Percentiles rank a stretch among this genome's conserved stretches.
Conservation (phyloP, 2,797 vertebrate species). For the Sparus aurata region DNA sequence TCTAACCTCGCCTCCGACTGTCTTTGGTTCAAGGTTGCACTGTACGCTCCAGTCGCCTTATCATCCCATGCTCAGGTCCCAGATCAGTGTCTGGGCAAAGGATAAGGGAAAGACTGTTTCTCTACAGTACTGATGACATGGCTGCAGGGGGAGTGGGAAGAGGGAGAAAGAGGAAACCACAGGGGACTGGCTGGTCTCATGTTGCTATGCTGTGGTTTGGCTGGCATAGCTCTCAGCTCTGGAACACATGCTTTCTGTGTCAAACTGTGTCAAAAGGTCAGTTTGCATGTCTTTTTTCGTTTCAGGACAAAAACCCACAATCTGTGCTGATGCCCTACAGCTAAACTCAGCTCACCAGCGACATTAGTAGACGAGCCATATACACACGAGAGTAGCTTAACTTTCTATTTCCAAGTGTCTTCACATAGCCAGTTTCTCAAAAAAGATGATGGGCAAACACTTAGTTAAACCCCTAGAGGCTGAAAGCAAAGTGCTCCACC, state of each 20-base stretch:
- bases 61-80: conserved; percentile 52
- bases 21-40: conserved; percentile 18
- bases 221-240: not conserved
- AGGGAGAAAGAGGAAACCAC: conserved; percentile 16
- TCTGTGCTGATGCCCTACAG: conserved; percentile 7
- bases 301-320: conserved; percentile 14
- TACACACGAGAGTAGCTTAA: conserved; percentile 30
- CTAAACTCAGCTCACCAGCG: not conserved
- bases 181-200: conserved; percentile 16
- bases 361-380: conserved; percentile 6
- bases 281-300: conserved; percentile 36
- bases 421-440: conserved; percentile 18
- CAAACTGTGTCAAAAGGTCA: conserved; percentile 33
- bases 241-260: conserved; percentile 25
- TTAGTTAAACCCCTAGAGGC: conserved; percentile 24
- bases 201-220: conserved; percentile 21
- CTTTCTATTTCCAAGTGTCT: conserved; percentile 39
- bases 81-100: conserved; percentile 61
- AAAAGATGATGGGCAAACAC: conserved; percentile 43
- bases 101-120: conserved; percentile 44
- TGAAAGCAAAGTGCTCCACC: conserved; percentile 49
- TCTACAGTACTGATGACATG: conserved; percentile 35
- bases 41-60: conserved; percentile 41
- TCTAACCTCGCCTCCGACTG: conserved; percentile 38
- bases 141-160: conserved; percentile 19